Evolutionary conservation across 2,113 vertebrate species (phyloP).

Genomic region (Heloderma charlesbogerti): DNA sequence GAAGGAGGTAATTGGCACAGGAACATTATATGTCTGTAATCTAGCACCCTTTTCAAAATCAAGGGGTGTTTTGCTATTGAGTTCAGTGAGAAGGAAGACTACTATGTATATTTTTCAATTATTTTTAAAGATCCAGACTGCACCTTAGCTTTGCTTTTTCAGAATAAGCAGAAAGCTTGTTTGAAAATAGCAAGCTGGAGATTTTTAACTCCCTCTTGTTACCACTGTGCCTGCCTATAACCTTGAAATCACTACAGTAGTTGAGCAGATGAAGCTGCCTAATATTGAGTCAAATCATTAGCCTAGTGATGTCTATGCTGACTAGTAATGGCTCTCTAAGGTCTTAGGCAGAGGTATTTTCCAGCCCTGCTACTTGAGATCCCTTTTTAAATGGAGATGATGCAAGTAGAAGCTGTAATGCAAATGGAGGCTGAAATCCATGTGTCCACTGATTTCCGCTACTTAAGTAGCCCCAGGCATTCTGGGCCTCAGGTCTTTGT

Average conservation of each 20-base stretch:
- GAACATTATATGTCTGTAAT: conserved; percentile 1
- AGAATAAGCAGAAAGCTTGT: neutral
- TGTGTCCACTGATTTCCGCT: conserved; percentile 73
- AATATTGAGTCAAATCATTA: neutral
- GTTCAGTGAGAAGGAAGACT: conserved; percentile 44
- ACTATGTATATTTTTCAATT: conserved; percentile 33
- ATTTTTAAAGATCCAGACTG: neutral
- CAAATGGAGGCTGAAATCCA: conserved; percentile 73
- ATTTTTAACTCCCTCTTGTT: neutral
- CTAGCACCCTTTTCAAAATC: neutral
- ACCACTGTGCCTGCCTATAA: neutral
- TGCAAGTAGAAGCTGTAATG: conserved; percentile 52
- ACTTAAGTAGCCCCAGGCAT: conserved; percentile 78
- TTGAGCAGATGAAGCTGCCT: conserved; percentile 13
- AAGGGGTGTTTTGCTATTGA: conserved; percentile 27
- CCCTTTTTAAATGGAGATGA: neutral
- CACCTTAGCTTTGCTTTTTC: neutral
- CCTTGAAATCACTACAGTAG: conserved; percentile 50
- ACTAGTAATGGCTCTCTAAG: neutral
- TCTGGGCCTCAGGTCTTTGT: conserved; percentile 75
- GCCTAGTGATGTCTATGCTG: neutral
- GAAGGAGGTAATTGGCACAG: conserved; percentile 52
- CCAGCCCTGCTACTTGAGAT: neutral
- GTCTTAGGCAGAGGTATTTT: neutral
- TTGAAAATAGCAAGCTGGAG: neutral